Evolutionary conservation across 2,888 invertebrate genomes (phyloP), one percentile per base, ranked within the genome.

Genomic region (Leistus spinibarbis): DNA sequence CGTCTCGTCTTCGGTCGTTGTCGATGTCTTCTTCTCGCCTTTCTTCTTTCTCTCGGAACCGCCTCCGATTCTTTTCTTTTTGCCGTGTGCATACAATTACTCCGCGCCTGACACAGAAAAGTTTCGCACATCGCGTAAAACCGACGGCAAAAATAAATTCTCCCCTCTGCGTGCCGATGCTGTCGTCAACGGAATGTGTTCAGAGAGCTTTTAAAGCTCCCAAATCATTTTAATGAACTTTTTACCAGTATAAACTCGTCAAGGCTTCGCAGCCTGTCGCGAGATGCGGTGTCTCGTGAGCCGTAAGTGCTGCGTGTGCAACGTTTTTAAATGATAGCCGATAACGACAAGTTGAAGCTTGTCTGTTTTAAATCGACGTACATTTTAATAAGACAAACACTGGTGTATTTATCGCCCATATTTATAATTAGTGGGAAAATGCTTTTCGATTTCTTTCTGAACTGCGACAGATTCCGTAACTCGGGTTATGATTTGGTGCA

Each of bases 171-270:
- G 63, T 13, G 13, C 10, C 40, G 40, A 40, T 40, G 40, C 60
- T 10, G 60, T 60, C 60, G 60, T 13, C 20, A 10, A 20, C 22
- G 22, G 54, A 65, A 72, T 72, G 72, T 72, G 72, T 65, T 72
- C 72, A 65, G 56, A 72, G 40, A 13, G 65, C 72, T 72, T 72
- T 72, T 72, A 72, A 72, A 72, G 65, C 72, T 57, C 54, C 72
- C 72, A 72, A 72, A 72, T 72, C 72, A 72, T 72, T 72, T 65
- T 72, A 72, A 72, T 72, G 72, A 72, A 72, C 72, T 72, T 72
- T 72, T 72, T 72, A 56, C 64, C 72, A 40, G 65, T 72, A 72
- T 72, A 72, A 72, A 72, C 72, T 65, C 72, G 54, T 72, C 56
- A 72, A 72, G 40, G 72, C 54, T 19, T 54, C 72, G 64, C 19